phyloP scores from a whole-genome alignment of 2,797 vertebrate genomes.

The Enteromius treurensis region DNA sequence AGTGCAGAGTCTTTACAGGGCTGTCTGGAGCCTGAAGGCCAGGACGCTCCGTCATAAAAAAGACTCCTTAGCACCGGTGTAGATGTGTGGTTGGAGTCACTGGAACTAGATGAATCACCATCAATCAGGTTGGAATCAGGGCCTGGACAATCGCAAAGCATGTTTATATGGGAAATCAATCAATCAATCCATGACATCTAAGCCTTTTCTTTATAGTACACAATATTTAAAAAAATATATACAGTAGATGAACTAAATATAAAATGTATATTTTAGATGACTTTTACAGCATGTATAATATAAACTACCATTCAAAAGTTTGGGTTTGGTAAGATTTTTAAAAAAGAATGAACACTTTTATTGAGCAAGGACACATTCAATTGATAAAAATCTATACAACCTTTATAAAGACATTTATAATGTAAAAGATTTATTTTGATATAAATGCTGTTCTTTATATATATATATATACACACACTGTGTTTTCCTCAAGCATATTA shows the following conservation, averaged over 20 bases:
- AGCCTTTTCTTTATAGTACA: background rate
- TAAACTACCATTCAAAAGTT: background rate
- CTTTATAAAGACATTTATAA: background rate
- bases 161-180: background rate
- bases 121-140: slow-evolving; percentile 70
- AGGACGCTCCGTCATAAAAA: slow-evolving; percentile 50
- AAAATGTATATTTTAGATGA: background rate
- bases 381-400: background rate
- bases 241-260: background rate
- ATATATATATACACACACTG: background rate
- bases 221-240: background rate
- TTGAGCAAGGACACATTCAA: background rate
- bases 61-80: slow-evolving; percentile 48
- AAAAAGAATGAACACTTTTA: background rate
- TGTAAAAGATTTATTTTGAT: background rate
- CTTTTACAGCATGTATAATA: background rate
- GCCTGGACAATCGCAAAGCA: slow-evolving; percentile 57
- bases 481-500: background rate
- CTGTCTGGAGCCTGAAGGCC: slow-evolving; percentile 44
- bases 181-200: background rate
- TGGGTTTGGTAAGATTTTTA: background rate
- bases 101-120: slow-evolving; percentile 62
- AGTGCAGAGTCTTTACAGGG: slow-evolving; percentile 56
- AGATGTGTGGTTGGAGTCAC: slow-evolving; percentile 56
- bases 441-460: background rate